phyloP scores from a whole-genome alignment of 2,113 vertebrate genomes.

The Trichomycterus rosablanca region DNA sequence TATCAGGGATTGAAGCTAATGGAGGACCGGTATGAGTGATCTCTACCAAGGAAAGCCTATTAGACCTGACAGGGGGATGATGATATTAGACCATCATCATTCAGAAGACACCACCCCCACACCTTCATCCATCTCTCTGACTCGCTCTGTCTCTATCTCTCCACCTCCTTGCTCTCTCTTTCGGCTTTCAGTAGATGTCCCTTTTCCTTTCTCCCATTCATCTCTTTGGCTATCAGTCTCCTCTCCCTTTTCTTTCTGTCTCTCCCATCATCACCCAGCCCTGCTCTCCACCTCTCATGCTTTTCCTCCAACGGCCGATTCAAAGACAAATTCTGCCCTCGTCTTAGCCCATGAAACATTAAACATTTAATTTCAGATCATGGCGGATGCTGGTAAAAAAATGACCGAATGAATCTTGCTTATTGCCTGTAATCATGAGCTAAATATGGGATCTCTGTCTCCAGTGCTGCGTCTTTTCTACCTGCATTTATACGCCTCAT shows the following conservation, averaged over 20 bases:
- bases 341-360: constrained; percentile 99
- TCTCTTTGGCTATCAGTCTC: constrained; percentile 37
- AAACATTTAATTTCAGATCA: constrained; percentile 99
- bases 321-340: constrained; percentile 98
- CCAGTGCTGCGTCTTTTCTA: constrained; percentile 52
- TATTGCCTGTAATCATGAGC: constrained; percentile 89
- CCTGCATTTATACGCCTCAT: constrained; percentile 47
- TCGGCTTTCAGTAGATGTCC: constrained; percentile 43
- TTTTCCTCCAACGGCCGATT: constrained; percentile 79
- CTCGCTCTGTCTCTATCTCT: constrained; percentile 61
- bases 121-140: constrained; percentile 89
- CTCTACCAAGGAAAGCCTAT: constrained; percentile 99
- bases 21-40: constrained; percentile 98
- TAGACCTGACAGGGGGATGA: constrained; percentile 99
- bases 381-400: constrained; percentile 96
- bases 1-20: constrained; percentile 97
- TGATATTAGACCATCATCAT: constrained; percentile 99
- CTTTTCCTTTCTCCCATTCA: constrained; percentile 80
- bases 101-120: constrained; percentile 93
- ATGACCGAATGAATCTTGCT: constrained; percentile 98
- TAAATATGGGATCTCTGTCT: constrained; percentile 69
- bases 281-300: constrained; percentile 49
- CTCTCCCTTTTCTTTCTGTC: constrained; percentile 26
- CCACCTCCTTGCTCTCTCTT: constrained; percentile 66
- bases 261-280: constrained; percentile 37